Percentiles rank a stretch among this genome's conserved stretches.
Evolutionary conservation across 2,113 vertebrate genomes (phyloP).

Genomic region (Struthio camelus): DNA sequence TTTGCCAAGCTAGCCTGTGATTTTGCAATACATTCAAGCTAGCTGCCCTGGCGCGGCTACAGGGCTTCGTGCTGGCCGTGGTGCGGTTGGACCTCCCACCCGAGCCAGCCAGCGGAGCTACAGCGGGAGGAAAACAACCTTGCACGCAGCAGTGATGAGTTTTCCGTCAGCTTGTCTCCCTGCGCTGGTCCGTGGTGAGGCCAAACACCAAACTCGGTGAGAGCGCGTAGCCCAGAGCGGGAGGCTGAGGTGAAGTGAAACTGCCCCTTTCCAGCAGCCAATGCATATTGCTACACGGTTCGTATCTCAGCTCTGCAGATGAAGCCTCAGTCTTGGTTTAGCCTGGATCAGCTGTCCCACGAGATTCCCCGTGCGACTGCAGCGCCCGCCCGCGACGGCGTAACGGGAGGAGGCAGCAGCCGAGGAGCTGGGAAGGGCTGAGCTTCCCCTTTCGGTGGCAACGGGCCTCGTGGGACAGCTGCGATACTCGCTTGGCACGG

Average conservation of each 20-base stretch:
- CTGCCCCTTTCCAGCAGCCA: background rate
- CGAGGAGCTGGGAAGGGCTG: background rate
- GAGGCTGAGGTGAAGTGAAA: background rate
- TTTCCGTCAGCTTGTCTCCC: background rate
- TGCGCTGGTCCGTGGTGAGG: background rate
- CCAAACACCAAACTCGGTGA: background rate
- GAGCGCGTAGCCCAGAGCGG: background rate
- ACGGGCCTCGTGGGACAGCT: background rate
- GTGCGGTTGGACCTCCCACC: no score
- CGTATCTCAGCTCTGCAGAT: background rate
- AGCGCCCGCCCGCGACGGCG: fast-evolving
- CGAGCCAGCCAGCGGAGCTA: no score
- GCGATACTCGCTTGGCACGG: background rate
- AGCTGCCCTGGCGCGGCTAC: no score
- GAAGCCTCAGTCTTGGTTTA: background rate
- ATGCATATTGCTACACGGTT: background rate
- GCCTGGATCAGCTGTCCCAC: background rate
- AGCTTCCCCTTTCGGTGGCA: background rate
- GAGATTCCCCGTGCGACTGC: fast-evolving
- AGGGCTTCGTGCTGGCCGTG: no score
- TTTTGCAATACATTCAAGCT: no score
- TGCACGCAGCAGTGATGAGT: background rate
- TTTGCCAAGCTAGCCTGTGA: no score
- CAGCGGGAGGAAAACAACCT: background rate
- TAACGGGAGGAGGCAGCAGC: background rate